These are phyloP conservation scores for Musca vetustissima DNA, from an alignment of 1,140 invertebrate species.

Conservation along the genomic window DNA sequence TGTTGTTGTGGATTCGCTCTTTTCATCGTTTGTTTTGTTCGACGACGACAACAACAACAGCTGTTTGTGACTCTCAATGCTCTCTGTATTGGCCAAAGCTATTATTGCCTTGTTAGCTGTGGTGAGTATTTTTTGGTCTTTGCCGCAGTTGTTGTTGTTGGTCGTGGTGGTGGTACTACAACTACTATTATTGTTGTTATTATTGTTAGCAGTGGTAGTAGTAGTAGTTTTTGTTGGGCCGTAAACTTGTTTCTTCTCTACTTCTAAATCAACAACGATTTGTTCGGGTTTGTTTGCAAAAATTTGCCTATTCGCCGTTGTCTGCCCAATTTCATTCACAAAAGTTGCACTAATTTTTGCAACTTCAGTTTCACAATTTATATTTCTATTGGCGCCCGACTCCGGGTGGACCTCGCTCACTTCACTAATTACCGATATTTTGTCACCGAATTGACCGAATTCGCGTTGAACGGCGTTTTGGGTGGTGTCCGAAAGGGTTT, in stretches of 20 bases:
- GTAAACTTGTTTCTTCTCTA: constrained; percentile 22
- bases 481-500: too few species aligned
- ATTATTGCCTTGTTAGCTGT: not conserved
- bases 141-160: not conserved
- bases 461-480: too few species aligned
- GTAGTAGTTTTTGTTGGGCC: not conserved
- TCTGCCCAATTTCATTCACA: too few species aligned
- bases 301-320: too few species aligned
- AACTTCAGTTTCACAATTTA: too few species aligned
- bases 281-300: not conserved
- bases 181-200: too few species aligned
- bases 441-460: too few species aligned
- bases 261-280: constrained; percentile 11
- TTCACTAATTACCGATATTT: too few species aligned
- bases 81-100: constrained; percentile 11
- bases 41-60: not conserved
- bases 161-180: not conserved
- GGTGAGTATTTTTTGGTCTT: not conserved
- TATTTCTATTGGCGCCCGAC: too few species aligned
- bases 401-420: too few species aligned
- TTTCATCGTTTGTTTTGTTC: not conserved
- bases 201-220: not conserved
- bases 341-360: too few species aligned
- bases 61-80: constrained; percentile 2
- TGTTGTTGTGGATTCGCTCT: not conserved